Evolutionary conservation across 2,113 vertebrate species (phyloP).

Genomic region (Poeciliopsis retropinna): DNA sequence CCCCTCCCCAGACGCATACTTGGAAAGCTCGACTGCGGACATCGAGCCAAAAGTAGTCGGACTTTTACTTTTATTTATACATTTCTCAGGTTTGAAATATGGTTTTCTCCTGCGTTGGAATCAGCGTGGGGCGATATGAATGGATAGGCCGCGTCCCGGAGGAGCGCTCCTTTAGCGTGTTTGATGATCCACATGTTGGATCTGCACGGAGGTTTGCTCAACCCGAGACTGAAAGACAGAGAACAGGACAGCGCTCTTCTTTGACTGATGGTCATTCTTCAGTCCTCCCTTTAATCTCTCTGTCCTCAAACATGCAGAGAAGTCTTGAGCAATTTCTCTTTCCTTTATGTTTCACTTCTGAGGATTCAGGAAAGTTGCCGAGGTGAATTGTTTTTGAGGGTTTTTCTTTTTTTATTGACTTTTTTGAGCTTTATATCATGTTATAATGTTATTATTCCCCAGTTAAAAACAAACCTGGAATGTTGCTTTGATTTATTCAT

Average conservation of each 20-base stretch:
- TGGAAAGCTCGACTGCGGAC: conserved; percentile 73
- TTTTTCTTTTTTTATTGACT: too few species aligned
- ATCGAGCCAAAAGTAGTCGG: conserved; percentile 71
- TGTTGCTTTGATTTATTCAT: too few species aligned
- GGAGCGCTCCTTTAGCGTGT: conserved; percentile 49
- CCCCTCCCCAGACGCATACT: conserved; percentile 77
- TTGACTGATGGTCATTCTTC: conserved; percentile 67
- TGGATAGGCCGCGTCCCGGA: conserved; percentile 60
- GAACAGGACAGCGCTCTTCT: conserved; percentile 46
- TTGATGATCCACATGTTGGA: conserved; percentile 60
- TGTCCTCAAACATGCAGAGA: conserved; percentile 53
- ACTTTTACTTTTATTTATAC: conserved; percentile 66
- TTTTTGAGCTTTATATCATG: too few species aligned
- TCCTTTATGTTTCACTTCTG: too few species aligned
- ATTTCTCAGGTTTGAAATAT: conserved; percentile 64
- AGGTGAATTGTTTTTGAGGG: too few species aligned
- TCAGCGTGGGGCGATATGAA: conserved; percentile 44
- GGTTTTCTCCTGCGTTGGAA: conserved; percentile 49
- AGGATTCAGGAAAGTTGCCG: conserved; percentile 31
- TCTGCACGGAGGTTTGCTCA: conserved; percentile 32
- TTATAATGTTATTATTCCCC: too few species aligned
- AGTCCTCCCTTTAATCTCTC: conserved; percentile 70
- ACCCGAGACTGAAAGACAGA: conserved; percentile 46
- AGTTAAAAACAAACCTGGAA: too few species aligned
- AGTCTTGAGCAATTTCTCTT: too few species aligned